Conservation (phyloP, 2,797 vertebrate genomes). For the Clarias pachynema region DNA sequence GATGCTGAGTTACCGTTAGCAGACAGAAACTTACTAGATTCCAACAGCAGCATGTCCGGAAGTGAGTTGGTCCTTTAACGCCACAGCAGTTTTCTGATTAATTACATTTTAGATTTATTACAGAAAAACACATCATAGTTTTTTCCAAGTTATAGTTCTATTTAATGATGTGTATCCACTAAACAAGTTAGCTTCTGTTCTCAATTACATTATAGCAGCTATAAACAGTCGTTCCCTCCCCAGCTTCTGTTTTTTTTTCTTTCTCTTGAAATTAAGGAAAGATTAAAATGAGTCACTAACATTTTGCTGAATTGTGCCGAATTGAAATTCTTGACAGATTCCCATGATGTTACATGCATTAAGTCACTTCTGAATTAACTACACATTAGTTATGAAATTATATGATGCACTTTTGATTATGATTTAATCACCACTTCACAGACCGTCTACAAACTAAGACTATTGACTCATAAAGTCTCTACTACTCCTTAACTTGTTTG, state of each 20-base stretch:
- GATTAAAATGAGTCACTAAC: not conserved
- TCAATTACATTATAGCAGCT: not conserved
- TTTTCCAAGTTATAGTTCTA: not conserved
- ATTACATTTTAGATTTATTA: not conserved
- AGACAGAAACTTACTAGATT: too few species aligned
- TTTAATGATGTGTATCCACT: not conserved
- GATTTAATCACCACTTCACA: too few species aligned
- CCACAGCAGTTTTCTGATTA: not conserved
- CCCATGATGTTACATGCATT: too few species aligned
- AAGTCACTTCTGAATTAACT: too few species aligned
- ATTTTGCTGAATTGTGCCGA: too few species aligned
- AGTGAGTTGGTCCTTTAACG: not conserved
- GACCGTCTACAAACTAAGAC: too few species aligned
- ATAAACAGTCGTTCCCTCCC: not conserved
- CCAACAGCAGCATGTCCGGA: not conserved
- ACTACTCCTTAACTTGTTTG: too few species aligned
- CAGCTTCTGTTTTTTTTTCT: too few species aligned
- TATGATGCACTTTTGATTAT: too few species aligned
- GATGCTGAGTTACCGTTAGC: not conserved
- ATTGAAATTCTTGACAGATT: too few species aligned
- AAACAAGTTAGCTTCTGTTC: not conserved
- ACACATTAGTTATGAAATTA: too few species aligned
- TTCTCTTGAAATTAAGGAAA: not conserved
- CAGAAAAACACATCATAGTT: not conserved
- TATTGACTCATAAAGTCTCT: too few species aligned